Percentiles rank a stretch among this genome's conserved stretches.
Conservation (phyloP, 2,113 vertebrate genomes). For the Cebus imitator region DNA sequence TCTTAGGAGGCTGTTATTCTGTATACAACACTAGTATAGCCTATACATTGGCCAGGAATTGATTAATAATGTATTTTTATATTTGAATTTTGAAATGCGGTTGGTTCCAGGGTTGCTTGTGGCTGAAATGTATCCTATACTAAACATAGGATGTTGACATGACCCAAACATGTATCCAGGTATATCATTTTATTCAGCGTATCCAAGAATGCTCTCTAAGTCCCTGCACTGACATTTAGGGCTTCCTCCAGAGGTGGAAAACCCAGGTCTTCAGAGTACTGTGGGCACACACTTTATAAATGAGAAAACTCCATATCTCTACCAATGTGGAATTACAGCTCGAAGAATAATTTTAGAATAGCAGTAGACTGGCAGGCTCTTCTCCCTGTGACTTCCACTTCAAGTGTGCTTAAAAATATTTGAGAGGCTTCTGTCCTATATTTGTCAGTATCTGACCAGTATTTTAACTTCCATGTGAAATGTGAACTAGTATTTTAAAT, state of each 20-base stretch:
- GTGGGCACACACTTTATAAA: neutral
- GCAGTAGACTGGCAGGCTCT: neutral
- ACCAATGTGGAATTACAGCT: neutral
- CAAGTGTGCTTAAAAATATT: neutral
- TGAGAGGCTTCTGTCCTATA: neutral
- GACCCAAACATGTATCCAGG: neutral
- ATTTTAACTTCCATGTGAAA: conserved; percentile 41
- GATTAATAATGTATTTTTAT: neutral
- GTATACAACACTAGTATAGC: neutral
- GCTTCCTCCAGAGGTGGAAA: neutral
- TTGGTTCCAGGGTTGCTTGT: neutral
- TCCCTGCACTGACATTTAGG: neutral
- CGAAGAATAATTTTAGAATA: neutral
- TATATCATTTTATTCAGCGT: neutral
- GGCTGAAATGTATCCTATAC: neutral
- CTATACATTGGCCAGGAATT: neutral
- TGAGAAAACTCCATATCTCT: neutral
- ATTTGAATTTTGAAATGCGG: neutral
- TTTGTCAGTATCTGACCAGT: neutral
- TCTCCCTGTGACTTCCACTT: neutral
- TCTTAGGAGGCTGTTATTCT: neutral
- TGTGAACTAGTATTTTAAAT: conserved; percentile 10
- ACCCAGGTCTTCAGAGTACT: neutral
- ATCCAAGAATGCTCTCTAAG: neutral
- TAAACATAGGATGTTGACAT: neutral